Conservation (phyloP, 2,113 vertebrate genomes). For the Epinephelus lanceolatus region DNA sequence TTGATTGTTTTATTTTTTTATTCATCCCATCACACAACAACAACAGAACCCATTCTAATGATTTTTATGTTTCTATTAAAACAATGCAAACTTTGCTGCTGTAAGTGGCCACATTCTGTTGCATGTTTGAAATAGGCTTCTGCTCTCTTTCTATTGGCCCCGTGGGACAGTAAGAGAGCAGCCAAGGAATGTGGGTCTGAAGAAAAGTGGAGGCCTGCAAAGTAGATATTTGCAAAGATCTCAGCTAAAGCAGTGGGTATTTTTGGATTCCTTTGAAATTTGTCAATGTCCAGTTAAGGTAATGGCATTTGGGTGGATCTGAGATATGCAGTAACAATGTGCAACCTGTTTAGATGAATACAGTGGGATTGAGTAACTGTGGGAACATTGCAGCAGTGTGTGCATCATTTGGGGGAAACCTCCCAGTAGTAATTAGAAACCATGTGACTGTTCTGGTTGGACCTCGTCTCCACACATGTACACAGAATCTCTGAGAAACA, state of each 20-base stretch:
- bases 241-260: neutral
- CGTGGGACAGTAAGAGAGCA: neutral
- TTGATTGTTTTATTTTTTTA: no score
- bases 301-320: neutral
- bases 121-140: neutral
- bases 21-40: no score
- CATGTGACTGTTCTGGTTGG: neutral
- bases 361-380: neutral
- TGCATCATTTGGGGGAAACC: slow-evolving; percentile 25
- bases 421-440: slow-evolving; percentile 31
- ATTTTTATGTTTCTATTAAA: no score
- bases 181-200: slow-evolving; percentile 43
- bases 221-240: neutral
- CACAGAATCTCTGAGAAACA: neutral
- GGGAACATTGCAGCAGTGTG: slow-evolving; percentile 17
- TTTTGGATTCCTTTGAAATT: neutral
- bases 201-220: neutral
- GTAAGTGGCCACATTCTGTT: neutral
- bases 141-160: neutral
- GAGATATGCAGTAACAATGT: neutral
- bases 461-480: neutral
- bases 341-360: neutral
- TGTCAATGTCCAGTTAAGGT: neutral
- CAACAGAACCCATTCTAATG: neutral
- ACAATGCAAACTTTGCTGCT: neutral